These are phyloP conservation scores for Actias luna DNA, from an alignment of 2,888 invertebrate genomes.

Conservation along the genomic window DNA sequence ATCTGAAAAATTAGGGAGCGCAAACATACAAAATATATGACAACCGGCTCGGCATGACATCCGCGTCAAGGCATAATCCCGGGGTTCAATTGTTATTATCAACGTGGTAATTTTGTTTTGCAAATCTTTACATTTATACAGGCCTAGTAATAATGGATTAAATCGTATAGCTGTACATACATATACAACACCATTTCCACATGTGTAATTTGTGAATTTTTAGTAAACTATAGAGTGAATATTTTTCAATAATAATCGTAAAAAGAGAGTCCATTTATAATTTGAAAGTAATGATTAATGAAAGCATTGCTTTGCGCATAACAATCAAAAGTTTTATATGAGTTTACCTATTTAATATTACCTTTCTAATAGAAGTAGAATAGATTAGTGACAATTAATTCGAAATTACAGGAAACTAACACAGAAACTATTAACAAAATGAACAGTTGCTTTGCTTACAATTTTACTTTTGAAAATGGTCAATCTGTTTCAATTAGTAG, in stretches of 20 bases:
- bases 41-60: constrained; percentile 37
- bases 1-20: constrained; percentile 11
- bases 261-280: neutral
- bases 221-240: neutral
- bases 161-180: neutral
- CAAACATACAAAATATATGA: constrained; percentile 26
- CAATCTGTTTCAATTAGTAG: too few relatives aligned
- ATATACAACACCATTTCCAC: neutral
- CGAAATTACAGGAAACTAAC: too few relatives aligned
- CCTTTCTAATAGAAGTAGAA: too few relatives aligned
- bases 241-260: neutral
- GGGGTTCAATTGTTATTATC: constrained; percentile 41
- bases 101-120: constrained; percentile 16
- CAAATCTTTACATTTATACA: constrained; percentile 28
- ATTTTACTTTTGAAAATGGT: too few relatives aligned
- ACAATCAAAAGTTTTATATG: too few relatives aligned
- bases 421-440: too few relatives aligned
- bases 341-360: too few relatives aligned
- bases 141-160: constrained; percentile 14
- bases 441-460: too few relatives aligned
- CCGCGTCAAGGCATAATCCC: constrained; percentile 45
- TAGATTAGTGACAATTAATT: too few relatives aligned
- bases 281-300: too few relatives aligned
- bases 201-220: neutral
- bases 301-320: too few relatives aligned